Conservation (phyloP, 2,113 vertebrate species). For the Prunella himalayana region DNA sequence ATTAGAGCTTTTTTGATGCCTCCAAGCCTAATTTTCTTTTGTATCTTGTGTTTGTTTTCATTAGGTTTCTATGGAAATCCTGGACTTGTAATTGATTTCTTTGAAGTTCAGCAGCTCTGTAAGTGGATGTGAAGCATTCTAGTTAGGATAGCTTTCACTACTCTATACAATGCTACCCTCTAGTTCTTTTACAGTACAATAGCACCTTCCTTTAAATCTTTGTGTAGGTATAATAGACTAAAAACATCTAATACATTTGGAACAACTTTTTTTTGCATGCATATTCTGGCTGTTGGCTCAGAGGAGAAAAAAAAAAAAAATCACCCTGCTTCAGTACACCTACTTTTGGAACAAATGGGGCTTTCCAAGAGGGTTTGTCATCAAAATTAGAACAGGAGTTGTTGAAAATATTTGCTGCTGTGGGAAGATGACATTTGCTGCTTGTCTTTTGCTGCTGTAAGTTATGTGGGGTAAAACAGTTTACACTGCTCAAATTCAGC, state of each 20-base stretch:
- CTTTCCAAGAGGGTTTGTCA: not conserved
- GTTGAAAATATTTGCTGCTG: not conserved
- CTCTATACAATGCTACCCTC: slow-evolving; percentile 63
- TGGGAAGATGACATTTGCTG: not conserved
- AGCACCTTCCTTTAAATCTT: slow-evolving; percentile 11
- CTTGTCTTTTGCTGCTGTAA: not conserved
- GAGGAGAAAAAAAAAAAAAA: not conserved
- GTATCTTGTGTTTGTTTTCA: slow-evolving; percentile 22
- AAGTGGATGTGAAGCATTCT: not conserved
- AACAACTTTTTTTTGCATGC: fast-evolving
- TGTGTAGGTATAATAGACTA: not conserved
- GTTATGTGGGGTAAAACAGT: not conserved
- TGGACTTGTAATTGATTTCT: slow-evolving; percentile 1
- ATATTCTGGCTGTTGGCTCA: not conserved
- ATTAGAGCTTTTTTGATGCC: not conserved
- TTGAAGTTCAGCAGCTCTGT: not conserved
- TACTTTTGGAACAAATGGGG: not conserved
- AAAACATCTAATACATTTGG: not conserved
- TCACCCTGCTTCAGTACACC: fast-evolving
- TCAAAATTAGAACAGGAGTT: not conserved
- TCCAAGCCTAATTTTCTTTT: not conserved
- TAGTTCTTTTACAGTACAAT: slow-evolving; percentile 49
- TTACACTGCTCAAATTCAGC: not conserved
- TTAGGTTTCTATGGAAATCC: slow-evolving; percentile 33
- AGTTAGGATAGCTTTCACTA: not conserved